Evolutionary conservation across 2,113 vertebrate species (phyloP).

Genomic region (Arenaria interpres): DNA sequence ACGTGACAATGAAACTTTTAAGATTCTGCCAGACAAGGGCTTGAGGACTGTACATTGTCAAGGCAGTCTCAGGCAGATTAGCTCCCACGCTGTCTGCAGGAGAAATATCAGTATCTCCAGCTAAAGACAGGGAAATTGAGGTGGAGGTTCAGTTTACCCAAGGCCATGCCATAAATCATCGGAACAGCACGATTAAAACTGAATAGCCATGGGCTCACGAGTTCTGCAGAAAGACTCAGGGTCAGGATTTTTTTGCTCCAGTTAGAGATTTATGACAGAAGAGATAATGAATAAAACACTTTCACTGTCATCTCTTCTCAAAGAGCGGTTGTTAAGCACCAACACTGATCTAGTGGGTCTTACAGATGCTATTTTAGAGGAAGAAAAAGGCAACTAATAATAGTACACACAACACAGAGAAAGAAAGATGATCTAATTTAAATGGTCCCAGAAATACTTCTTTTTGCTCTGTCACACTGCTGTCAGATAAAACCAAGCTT

Average conservation of each 20-base stretch:
- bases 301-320: not conserved
- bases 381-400: conserved; percentile 12
- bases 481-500: not conserved
- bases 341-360: not conserved
- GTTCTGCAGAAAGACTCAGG: not conserved
- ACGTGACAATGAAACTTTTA: not conserved
- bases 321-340: not conserved
- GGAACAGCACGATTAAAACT: not conserved
- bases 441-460: not conserved
- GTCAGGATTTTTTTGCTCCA: conserved; percentile 12
- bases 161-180: conserved; percentile 32
- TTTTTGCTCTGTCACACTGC: not conserved
- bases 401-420: not conserved
- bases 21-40: not conserved
- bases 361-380: not conserved
- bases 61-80: not conserved
- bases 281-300: conserved; percentile 37
- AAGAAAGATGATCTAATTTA: not conserved
- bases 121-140: conserved; percentile 18
- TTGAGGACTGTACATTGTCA: conserved; percentile 23
- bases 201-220: not conserved
- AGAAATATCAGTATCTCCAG: conserved; percentile 2
- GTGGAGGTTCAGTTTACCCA: conserved; percentile 10
- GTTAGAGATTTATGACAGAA: conserved; percentile 24
- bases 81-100: not conserved